These are phyloP conservation scores for Hypomecis punctinalis DNA, from an alignment of 2,888 invertebrate genomes.

Conservation along the genomic window DNA sequence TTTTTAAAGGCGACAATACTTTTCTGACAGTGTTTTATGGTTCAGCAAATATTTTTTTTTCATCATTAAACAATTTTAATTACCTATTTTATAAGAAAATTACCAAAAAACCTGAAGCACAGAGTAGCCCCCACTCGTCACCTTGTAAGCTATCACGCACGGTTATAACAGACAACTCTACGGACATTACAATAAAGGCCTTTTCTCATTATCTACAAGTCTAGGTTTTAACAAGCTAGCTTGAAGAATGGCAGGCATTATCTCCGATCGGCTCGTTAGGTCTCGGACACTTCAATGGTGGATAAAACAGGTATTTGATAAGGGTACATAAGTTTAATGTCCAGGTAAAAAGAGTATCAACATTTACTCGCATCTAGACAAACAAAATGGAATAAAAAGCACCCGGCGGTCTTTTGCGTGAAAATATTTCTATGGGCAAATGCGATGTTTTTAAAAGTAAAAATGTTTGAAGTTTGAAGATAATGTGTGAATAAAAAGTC, in stretches of 20 bases:
- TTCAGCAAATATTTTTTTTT: not conserved
- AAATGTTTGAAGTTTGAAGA: no score
- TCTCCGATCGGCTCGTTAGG: conserved; percentile 70
- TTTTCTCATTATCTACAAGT: conserved; percentile 4
- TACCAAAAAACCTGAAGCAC: not conserved
- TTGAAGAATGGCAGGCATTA: conserved; percentile 48
- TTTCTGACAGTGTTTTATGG: no score
- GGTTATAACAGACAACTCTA: conserved; percentile 12
- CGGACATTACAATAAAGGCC: conserved; percentile 1
- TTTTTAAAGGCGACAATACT: no score
- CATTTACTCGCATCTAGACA: conserved; percentile 27
- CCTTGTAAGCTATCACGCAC: conserved; percentile 5
- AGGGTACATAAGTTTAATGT: conserved; percentile 45
- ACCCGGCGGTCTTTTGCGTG: conserved; percentile 13
- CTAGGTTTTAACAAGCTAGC: conserved; percentile 32
- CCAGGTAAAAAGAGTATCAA: conserved; percentile 33
- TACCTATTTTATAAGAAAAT: not conserved
- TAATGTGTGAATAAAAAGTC: no score
- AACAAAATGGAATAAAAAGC: conserved; percentile 20
- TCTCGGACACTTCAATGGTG: conserved; percentile 69
- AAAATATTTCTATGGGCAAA: not conserved
- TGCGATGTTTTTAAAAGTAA: no score
- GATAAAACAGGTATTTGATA: conserved; percentile 44
- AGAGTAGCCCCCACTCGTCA: conserved; percentile 14
- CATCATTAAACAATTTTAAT: not conserved